Percentiles rank a stretch among this genome's conserved stretches.
phyloP scores from a whole-genome alignment of 2,797 vertebrate species.

The Leptodactylus fallax region DNA sequence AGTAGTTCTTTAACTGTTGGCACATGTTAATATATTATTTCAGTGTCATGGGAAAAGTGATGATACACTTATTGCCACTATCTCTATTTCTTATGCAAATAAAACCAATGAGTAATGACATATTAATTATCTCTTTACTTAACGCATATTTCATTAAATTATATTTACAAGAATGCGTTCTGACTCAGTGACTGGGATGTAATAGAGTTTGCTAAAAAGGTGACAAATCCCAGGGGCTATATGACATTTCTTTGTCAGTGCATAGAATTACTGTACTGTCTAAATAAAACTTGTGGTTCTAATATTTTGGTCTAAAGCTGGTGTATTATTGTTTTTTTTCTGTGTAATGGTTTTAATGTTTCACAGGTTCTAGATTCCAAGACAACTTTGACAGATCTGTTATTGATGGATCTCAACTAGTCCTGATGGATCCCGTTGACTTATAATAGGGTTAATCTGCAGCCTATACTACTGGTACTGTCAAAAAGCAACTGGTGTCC shows the following conservation, averaged over 20 bases:
- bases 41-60: conserved; percentile 25
- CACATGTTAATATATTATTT: neutral
- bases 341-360: too few relatives aligned
- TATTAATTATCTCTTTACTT: conserved; percentile 40
- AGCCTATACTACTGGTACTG: too few relatives aligned
- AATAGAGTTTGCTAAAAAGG: conserved; percentile 40
- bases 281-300: neutral
- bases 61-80: conserved; percentile 22
- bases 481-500: too few relatives aligned
- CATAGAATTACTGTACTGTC: neutral
- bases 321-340: too few relatives aligned
- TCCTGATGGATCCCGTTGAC: too few relatives aligned
- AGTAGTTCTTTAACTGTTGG: neutral
- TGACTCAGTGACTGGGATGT: conserved; percentile 23
- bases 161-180: conserved; percentile 39
- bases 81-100: conserved; percentile 45
- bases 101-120: conserved; percentile 33
- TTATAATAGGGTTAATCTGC: too few relatives aligned
- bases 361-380: too few relatives aligned
- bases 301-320: neutral
- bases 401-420: too few relatives aligned
- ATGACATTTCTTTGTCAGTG: neutral
- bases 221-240: conserved; percentile 5
- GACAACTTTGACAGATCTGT: too few relatives aligned
- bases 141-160: conserved; percentile 25